Percentiles rank a stretch among this genome's conserved stretches.
Conservation (phyloP, 2,113 vertebrate species). For the Ceuthmochares aereus region DNA sequence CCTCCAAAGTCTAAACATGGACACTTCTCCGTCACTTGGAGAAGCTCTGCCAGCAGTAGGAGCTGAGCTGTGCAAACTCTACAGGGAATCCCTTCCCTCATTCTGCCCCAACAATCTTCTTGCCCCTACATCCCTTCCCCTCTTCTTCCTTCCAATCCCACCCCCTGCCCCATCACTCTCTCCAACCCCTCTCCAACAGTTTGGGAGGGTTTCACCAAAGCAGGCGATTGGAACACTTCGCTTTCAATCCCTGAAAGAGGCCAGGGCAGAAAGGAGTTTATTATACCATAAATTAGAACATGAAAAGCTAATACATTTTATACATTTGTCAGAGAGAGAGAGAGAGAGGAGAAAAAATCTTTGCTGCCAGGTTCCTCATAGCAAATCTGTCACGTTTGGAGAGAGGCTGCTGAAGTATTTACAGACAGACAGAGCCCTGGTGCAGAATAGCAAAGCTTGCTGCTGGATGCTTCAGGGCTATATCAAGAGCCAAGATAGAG, state of each 20-base stretch:
- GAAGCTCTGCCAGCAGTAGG: neutral
- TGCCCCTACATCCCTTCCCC: neutral
- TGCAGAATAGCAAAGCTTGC: conserved; percentile 41
- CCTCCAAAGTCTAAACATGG: neutral
- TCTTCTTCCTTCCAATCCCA: neutral
- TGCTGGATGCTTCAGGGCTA: neutral
- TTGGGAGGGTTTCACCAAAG: neutral
- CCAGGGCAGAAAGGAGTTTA: conserved; percentile 37
- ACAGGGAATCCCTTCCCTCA: neutral
- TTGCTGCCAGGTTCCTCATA: conserved; percentile 41
- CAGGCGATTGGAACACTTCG: neutral
- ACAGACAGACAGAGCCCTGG: conserved; percentile 41
- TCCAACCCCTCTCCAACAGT: neutral
- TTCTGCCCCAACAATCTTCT: neutral
- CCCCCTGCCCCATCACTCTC: neutral
- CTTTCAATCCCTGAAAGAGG: neutral
- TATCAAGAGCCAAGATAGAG: neutral
- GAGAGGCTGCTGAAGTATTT: conserved; percentile 59
- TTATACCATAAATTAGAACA: conserved; percentile 60
- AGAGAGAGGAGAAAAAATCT: neutral
- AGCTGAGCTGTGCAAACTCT: neutral
- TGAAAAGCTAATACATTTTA: conserved; percentile 57
- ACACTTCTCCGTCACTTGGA: neutral
- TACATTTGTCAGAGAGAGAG: conserved; percentile 52
- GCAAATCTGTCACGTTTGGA: conserved; percentile 45